These are phyloP conservation scores for Pseudopleuronectes americanus DNA, from an alignment of 2,797 vertebrate genomes.

Conservation along the genomic window DNA sequence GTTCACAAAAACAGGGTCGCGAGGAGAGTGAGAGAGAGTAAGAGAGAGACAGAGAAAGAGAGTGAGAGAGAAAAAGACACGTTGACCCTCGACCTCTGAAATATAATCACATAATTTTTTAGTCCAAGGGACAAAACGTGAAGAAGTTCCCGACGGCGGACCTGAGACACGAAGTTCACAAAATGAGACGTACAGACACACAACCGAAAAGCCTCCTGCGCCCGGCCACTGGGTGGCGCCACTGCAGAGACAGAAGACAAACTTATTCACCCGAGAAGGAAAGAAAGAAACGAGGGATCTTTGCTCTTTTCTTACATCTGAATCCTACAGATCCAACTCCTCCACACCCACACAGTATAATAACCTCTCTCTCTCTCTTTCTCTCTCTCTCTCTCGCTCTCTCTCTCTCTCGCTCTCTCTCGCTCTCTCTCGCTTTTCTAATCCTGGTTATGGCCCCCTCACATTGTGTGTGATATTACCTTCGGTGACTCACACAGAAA, in stretches of 20 bases:
- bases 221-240: too few relatives aligned
- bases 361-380: slow-evolving; percentile 6
- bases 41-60: background rate
- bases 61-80: background rate
- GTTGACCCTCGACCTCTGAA: too few relatives aligned
- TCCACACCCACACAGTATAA: slow-evolving; percentile 47
- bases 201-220: too few relatives aligned
- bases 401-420: slow-evolving; percentile 17
- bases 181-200: too few relatives aligned
- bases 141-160: too few relatives aligned
- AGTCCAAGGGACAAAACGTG: too few relatives aligned
- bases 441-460: background rate
- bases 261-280: too few relatives aligned
- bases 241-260: too few relatives aligned
- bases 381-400: background rate
- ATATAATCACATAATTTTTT: too few relatives aligned
- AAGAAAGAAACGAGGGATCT: too few relatives aligned
- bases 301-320: slow-evolving; percentile 19
- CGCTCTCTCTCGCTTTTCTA: slow-evolving; percentile 2
- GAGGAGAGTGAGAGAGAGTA: background rate
- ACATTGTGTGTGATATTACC: background rate
- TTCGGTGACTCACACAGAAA: background rate
- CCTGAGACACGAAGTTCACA: too few relatives aligned
- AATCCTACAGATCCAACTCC: slow-evolving; percentile 51
- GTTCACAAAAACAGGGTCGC: slow-evolving; percentile 41